These are phyloP conservation scores for Phasianus colchicus DNA, from an alignment of 2,113 vertebrate species.

Conservation along the genomic window DNA sequence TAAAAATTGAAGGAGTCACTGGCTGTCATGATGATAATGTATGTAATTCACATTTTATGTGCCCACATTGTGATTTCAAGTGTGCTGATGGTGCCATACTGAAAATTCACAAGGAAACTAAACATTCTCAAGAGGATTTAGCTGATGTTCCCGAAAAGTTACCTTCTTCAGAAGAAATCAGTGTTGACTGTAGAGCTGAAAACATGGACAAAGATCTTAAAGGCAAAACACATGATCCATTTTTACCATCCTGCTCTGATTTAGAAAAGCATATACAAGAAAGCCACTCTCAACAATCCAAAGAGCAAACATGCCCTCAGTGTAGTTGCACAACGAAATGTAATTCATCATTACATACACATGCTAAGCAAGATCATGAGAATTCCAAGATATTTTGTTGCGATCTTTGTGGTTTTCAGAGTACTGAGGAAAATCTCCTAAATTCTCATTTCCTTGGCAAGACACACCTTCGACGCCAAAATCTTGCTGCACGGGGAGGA, in stretches of 20 bases:
- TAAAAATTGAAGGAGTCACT: neutral
- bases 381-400: constrained; percentile 71
- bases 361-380: neutral
- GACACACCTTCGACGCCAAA: constrained; percentile 78
- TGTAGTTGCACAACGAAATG: constrained; percentile 35
- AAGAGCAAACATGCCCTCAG: constrained; percentile 14
- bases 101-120: constrained; percentile 79
- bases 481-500: constrained; percentile 77
- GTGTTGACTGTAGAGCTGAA: neutral
- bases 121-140: constrained; percentile 52
- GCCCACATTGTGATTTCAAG: constrained; percentile 71
- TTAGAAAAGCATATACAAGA: constrained; percentile 45
- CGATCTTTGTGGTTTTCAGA: constrained; percentile 80
- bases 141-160: neutral
- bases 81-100: constrained; percentile 77
- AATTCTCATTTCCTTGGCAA: constrained; percentile 77
- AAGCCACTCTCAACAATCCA: neutral
- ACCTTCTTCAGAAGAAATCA: constrained; percentile 2
- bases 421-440: constrained; percentile 69
- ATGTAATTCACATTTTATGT: constrained; percentile 41
- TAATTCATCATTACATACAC: neutral
- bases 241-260: constrained; percentile 50
- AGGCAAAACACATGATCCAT: neutral
- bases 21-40: neutral
- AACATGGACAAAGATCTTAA: neutral